Base-by-base conservation (phyloP, 1,140 invertebrate species). In the Drosophila bipectinata region DNA sequence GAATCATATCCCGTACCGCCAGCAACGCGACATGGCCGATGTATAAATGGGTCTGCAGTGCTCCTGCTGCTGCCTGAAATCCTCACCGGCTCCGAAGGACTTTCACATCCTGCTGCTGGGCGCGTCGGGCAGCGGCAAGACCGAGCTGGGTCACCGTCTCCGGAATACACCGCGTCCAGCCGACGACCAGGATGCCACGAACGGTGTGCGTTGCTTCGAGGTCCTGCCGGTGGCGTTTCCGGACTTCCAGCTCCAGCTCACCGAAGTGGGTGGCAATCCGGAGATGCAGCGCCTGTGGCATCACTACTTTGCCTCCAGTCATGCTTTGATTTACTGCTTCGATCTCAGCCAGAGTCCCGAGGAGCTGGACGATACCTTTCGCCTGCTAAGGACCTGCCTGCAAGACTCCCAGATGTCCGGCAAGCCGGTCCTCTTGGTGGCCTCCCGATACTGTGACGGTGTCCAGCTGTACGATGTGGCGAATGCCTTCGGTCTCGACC, bases 251-350 rank as follows among this genome's bases (percentile, higher is more conserved):
- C 62, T 90, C 21, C 51, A 51, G 1, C 51, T 87, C 1, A 91
- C 90, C 5, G 90, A 91, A 56, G 78, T 91, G 7, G 90, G 90
- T 6, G 90, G 90, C 44, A 91, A 72, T 51, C 5, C 5, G 44
- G 82, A 91, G 9, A 91, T 91, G 82, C 90, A 90, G 52, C 88
- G 80, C n/a, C 75, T 91, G 1, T 91, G 90, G 90, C 72, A 60
- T 9, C 82, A 90, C 26, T 91, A 91, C 26, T 90, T 84, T 56
- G 71, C 73, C 48, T 51, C 47, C 26, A 67, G 79, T 14, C 81
- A 91, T 41, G 90, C 59, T 0, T 49, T 91, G 4, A 79, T 91
- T 49, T 91, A 72, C 15, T 91, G 90, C 61, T 91, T 90, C 7
- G 77, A 91, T 49, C 69, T 91, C 2, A 57, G 64, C 14, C 34